Evolutionary conservation across 2,113 vertebrate genomes (phyloP).

Genomic region (Erinaceus europaeus): DNA sequence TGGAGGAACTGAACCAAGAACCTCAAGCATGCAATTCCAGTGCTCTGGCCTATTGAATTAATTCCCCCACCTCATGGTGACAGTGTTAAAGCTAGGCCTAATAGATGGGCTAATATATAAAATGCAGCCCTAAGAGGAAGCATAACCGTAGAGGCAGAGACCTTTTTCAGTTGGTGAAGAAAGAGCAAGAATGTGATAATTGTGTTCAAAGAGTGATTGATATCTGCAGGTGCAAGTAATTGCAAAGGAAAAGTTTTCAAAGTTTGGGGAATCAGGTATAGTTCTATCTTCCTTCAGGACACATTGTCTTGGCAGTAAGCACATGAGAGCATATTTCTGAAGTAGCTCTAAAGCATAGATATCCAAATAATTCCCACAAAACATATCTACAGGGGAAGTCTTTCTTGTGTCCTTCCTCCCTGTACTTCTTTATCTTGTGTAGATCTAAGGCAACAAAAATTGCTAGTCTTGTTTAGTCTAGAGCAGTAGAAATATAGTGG

Average conservation of each 20-base stretch:
- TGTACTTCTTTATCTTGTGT: slow-evolving; percentile 61
- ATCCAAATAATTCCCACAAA: slow-evolving; percentile 52
- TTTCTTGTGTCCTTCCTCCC: slow-evolving; percentile 54
- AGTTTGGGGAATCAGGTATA: neutral
- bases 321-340: neutral
- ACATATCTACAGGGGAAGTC: slow-evolving; percentile 46
- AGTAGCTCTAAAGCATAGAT: neutral
- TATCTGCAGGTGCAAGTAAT: neutral
- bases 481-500: slow-evolving; percentile 55
- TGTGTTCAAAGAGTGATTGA: neutral
- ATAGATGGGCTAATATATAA: neutral
- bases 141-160: neutral
- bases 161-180: too few species aligned
- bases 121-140: neutral
- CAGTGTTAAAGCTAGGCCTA: neutral
- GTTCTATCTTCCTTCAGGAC: neutral
- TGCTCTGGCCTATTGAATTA: too few species aligned
- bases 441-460: slow-evolving; percentile 69
- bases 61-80: too few species aligned
- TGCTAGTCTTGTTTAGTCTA: slow-evolving; percentile 76
- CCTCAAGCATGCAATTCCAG: too few species aligned
- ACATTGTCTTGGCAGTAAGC: neutral
- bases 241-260: neutral
- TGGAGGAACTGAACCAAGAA: too few species aligned
- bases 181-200: neutral